These are phyloP conservation scores for Zoanthus solanderi DNA, from an alignment of 92 coral and sea anemone genomes.

Conservation along the genomic window DNA sequence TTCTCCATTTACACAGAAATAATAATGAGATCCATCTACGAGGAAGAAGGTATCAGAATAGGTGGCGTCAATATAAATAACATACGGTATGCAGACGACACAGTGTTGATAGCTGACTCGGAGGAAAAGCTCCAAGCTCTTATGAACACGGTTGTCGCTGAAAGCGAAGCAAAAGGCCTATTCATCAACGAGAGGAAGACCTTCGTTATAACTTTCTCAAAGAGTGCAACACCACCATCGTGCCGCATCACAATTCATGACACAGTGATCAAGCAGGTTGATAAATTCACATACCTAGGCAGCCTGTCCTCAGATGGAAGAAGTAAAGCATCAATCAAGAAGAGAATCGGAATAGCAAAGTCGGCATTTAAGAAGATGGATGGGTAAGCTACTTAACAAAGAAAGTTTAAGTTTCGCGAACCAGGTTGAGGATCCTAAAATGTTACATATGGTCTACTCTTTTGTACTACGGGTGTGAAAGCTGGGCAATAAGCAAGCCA, in stretches of 20 bases:
- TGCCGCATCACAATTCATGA: not conserved
- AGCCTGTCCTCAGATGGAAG: not conserved
- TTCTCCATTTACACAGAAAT: constrained; percentile 3
- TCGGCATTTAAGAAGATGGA: not conserved
- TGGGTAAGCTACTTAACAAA: not conserved
- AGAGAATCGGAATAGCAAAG: not conserved
- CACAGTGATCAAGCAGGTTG: not conserved
- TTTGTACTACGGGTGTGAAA: constrained; percentile 11
- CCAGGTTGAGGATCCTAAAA: not conserved
- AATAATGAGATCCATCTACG: not conserved
- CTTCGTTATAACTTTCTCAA: not conserved
- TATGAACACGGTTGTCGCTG: not conserved
- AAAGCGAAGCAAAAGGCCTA: not conserved
- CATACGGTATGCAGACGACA: constrained; percentile 20
- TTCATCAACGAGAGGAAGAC: not conserved
- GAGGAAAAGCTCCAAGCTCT: not conserved
- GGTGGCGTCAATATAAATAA: not conserved
- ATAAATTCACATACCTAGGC: not conserved
- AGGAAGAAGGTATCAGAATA: constrained; percentile 1
- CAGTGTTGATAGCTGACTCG: constrained; percentile 16
- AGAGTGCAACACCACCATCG: not conserved
- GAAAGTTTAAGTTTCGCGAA: not conserved
- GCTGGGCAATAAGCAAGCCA: not conserved
- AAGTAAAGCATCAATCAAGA: not conserved
- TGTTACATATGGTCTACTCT: constrained; percentile 11